Evolutionary conservation across 2,797 vertebrate species (phyloP), one percentile per base, ranked within the genome.

Genomic region (Tokudaia tokunoshimensis): DNA sequence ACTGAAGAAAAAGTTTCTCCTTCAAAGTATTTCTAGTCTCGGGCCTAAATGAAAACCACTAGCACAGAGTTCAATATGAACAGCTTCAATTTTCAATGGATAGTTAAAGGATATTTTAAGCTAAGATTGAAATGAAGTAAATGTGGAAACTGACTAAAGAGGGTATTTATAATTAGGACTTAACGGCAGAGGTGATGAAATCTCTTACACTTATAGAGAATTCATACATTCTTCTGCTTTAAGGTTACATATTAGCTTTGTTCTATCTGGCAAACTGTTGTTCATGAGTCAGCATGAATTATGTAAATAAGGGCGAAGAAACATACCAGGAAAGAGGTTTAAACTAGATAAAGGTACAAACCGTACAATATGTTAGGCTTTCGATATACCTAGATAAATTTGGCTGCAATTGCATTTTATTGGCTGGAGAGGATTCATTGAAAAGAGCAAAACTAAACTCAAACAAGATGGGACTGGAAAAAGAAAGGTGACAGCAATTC

Each of bases 41-140:
- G 44, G 4, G 15, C 6, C 76, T 52, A 92, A 29, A 24, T 11
- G 14, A 74, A 94, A 89, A 50, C 24, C 59, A 2, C 50, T 14
- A 85, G 6, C 15, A 50, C 75, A 17, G 6, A 89, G 0, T 0
- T n/a, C 6, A 8, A 2, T 11, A 50, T 10, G 6, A 85, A 37
- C 13, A 87, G 31, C 24, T 65, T 34, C 2, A 70, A 11, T 65
- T 70, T 86, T 10, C 55, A 85, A 63, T 79, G 57, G 8, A 41
- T 92, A 37, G 59, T 12, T 31, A 75, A 22, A 8, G 17, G 6
- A 41, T 89, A 81, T 95, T 95, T 89, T 37, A 41, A 72, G 31
- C 82, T 67, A 83, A 93, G 31, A 44, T 70, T 89, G n/a, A 90
- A 93, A 92, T n/a, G 6, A 70, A 78, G 26, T 55, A 81, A 88